phyloP scores from a whole-genome alignment of 1,140 invertebrate species.

The Bombus soroeensis region DNA sequence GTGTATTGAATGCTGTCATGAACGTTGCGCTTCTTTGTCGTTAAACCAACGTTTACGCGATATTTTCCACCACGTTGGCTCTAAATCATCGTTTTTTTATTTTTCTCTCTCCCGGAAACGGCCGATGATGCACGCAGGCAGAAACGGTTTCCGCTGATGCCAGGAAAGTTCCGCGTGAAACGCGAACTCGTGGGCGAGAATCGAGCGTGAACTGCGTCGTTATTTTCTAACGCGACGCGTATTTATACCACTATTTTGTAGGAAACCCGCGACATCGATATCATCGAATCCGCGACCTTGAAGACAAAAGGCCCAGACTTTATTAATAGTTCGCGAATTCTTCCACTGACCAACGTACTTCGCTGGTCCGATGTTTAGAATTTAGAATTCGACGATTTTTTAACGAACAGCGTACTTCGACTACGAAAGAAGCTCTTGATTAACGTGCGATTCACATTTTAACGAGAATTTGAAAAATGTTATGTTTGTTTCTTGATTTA shows the following conservation, averaged over 20 bases:
- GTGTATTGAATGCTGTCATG: neutral
- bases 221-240: slow-evolving; percentile 58
- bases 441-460: no score
- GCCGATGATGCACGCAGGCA: neutral
- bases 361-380: no score
- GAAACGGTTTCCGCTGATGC: slow-evolving; percentile 1
- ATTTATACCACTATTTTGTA: slow-evolving; percentile 67
- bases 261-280: slow-evolving; percentile 48
- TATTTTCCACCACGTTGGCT: neutral
- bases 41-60: neutral
- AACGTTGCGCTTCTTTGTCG: neutral
- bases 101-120: no score
- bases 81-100: neutral
- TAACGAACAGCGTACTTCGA: no score
- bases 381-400: no score
- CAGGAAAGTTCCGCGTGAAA: slow-evolving; percentile 10
- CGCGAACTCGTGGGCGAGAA: slow-evolving; percentile 45
- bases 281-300: slow-evolving; percentile 67
- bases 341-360: slow-evolving; percentile 38
- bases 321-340: slow-evolving; percentile 72
- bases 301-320: slow-evolving; percentile 56
- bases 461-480: no score
- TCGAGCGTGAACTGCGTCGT: slow-evolving; percentile 17
- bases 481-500: no score
- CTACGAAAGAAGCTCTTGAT: no score